Evolutionary conservation across 2,888 invertebrate genomes (phyloP), one percentile per base, ranked within the genome.

Genomic region (Lasius fuliginosus): DNA sequence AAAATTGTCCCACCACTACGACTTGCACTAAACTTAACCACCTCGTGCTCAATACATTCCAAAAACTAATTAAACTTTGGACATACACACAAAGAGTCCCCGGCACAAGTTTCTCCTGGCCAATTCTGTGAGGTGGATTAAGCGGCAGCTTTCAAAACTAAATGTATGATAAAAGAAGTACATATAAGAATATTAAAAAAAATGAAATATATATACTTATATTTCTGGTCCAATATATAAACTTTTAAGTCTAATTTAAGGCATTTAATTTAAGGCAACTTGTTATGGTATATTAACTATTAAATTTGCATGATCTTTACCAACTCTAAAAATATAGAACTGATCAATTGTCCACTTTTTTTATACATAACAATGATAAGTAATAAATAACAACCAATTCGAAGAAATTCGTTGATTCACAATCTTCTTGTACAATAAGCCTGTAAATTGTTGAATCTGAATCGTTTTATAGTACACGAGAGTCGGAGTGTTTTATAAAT

Each of bases 61-160:
- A 93, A 94, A 94, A 95, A 95, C 93, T 95, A 95, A 95, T 95
- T 94, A 95, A 95, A 95, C 94, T 94, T 94, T 92, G 90, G 92
- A 92, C 89, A 88, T 90, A 73, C 46, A 90, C 91, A 88, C 87
- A 88, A 85, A 87, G 86, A 86, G 87, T 84, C 67, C 74, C 83
- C 76, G 87, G 88, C 88, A 68, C 86, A 90, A 90, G 85, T 89
- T 86, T 76, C 84, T 76, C 77, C 73, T 83, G 75, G 85, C 86
- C 86, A 89, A 82, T 88, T 88, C 86, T 82, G 77, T 71, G 86
- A 83, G 83, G 86, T 84, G 87, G 86, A 85, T 89, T 87, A 87
- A 88, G 68, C 68, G 23, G 64, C 77, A 83, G 79, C 81, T 81
- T 62, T 86, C 71, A 76, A 83, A 65, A 75, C 62, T 75, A 15